Percentiles rank a stretch among this genome's conserved stretches.
Evolutionary conservation across 1,140 invertebrate genomes (phyloP).

Genomic region (Eulimnadia texana): DNA sequence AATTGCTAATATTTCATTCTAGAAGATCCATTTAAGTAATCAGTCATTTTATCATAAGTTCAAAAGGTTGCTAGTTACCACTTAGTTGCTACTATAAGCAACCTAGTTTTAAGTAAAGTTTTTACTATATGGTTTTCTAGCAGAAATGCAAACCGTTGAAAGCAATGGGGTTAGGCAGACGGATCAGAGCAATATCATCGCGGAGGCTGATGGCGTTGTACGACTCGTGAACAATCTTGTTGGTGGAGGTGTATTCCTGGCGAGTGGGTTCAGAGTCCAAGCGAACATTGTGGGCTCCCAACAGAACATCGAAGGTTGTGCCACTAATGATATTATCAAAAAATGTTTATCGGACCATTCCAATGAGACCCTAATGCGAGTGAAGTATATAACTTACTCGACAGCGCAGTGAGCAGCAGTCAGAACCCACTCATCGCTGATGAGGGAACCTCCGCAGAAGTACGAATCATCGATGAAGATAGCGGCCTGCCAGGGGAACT

Average conservation of each 20-base stretch:
- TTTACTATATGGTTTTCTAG: too few species aligned
- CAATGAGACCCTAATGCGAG: background rate
- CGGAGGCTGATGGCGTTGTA: slow-evolving; percentile 31
- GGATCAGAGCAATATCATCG: slow-evolving; percentile 40
- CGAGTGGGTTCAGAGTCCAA: slow-evolving; percentile 9
- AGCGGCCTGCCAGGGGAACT: slow-evolving; percentile 35
- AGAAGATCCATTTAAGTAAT: too few species aligned
- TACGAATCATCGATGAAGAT: slow-evolving; percentile 28
- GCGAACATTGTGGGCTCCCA: slow-evolving; percentile 13
- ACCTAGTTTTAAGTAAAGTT: too few species aligned
- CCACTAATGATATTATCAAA: background rate
- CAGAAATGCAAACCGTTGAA: too few species aligned
- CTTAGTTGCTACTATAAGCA: too few species aligned
- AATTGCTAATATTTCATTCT: too few species aligned
- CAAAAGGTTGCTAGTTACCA: too few species aligned
- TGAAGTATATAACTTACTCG: background rate
- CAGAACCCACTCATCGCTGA: slow-evolving; percentile 33
- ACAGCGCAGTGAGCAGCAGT: slow-evolving; percentile 38
- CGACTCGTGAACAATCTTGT: slow-evolving; percentile 32
- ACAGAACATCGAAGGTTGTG: slow-evolving; percentile 2
- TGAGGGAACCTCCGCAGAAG: slow-evolving; percentile 39
- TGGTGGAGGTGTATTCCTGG: slow-evolving; percentile 20
- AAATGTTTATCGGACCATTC: background rate
- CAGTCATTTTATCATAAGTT: too few species aligned
- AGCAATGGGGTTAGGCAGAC: slow-evolving; percentile 25